A percentile compares a stretch with the other conserved stretches of the same genome.
phyloP scores from a whole-genome alignment of 1,140 invertebrate species.

The Matsumurasca onukii region DNA sequence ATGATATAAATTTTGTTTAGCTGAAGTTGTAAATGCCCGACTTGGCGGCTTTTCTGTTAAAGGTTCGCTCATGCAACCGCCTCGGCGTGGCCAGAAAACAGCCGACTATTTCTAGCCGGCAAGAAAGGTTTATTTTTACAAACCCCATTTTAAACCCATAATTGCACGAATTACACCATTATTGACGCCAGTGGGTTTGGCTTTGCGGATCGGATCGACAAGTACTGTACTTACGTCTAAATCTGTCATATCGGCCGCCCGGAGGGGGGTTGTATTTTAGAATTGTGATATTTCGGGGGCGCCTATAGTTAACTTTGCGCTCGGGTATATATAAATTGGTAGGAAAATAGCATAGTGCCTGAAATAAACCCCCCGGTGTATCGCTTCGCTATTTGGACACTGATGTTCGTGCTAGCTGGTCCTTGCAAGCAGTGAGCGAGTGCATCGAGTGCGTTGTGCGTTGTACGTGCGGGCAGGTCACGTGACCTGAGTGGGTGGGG shows the following conservation, averaged over 20 bases:
- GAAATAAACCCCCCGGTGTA: slow-evolving; percentile 28
- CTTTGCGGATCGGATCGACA: background rate
- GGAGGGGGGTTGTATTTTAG: slow-evolving; percentile 29
- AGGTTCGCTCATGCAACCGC: too few relatives aligned
- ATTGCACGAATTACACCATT: too few relatives aligned
- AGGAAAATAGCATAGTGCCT: slow-evolving; percentile 19
- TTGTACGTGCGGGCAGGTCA: background rate
- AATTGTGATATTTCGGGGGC: slow-evolving; percentile 29
- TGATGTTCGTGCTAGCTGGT: background rate
- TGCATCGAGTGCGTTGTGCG: background rate
- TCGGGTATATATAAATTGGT: slow-evolving; percentile 29
- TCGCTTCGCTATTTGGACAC: slow-evolving; percentile 9
- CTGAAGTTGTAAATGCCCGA: too few relatives aligned
- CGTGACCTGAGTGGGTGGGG: background rate
- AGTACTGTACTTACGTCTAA: slow-evolving; percentile 2
- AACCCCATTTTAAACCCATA: too few relatives aligned
- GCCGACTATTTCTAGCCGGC: too few relatives aligned
- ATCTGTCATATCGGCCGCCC: slow-evolving; percentile 26
- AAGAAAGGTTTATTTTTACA: too few relatives aligned
- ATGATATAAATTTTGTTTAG: too few relatives aligned
- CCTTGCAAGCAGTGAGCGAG: background rate
- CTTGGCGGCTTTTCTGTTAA: too few relatives aligned
- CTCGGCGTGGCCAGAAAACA: too few relatives aligned
- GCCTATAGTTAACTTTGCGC: background rate
- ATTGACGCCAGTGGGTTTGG: too few relatives aligned